These are phyloP conservation scores for Anthonomus grandis DNA, from an alignment of 1,140 invertebrate species.

Conservation along the genomic window DNA sequence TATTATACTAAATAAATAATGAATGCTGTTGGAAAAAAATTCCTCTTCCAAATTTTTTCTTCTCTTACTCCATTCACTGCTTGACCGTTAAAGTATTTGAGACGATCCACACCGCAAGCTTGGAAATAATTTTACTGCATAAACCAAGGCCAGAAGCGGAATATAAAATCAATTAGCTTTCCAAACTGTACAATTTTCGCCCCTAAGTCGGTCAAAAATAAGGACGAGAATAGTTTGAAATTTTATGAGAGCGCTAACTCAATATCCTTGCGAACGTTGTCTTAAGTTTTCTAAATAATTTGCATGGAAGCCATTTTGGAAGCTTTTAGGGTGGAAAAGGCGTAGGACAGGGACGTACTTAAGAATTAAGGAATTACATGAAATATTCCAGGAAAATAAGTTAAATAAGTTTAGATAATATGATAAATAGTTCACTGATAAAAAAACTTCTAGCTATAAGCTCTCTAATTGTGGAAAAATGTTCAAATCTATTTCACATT, in stretches of 20 bases:
- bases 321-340: slow-evolving; percentile 33
- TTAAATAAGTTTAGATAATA: no score
- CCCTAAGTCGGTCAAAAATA: slow-evolving; percentile 21
- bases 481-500: no score
- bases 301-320: slow-evolving; percentile 47
- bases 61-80: no score
- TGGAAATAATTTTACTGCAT: slow-evolving; percentile 26
- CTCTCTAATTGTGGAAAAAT: no score
- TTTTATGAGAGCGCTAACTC: slow-evolving; percentile 41
- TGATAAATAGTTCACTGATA: no score
- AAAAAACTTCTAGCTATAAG: no score
- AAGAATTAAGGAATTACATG: no score
- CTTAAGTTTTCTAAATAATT: slow-evolving; percentile 47
- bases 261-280: slow-evolving; percentile 43
- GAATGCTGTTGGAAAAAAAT: no score
- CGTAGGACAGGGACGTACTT: slow-evolving; percentile 9
- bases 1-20: no score
- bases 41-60: no score
- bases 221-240: slow-evolving; percentile 17
- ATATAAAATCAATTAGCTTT: slow-evolving; percentile 29
- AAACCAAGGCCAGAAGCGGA: slow-evolving; percentile 23
- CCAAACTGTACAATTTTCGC: slow-evolving; percentile 10
- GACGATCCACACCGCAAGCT: slow-evolving; percentile 29
- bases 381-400: no score
- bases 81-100: slow-evolving; percentile 18